Evolutionary conservation across 2,888 invertebrate genomes (phyloP).

Genomic region (Euzophera pinguis): DNA sequence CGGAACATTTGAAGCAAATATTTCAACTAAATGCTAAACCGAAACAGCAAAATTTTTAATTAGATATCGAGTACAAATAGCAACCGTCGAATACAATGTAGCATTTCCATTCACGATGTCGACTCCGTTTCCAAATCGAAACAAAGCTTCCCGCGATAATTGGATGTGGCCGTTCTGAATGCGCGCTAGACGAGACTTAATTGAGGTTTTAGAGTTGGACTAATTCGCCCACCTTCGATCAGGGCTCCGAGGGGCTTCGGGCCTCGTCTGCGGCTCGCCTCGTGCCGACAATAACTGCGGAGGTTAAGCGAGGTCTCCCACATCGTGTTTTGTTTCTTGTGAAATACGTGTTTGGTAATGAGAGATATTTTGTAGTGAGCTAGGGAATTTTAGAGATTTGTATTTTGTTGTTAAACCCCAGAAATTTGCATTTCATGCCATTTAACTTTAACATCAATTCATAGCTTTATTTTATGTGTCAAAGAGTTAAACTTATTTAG

Average conservation of each 20-base stretch:
- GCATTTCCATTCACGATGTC: conserved; percentile 11
- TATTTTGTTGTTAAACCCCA: background rate
- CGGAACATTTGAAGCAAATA: too few relatives aligned
- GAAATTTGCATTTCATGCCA: background rate
- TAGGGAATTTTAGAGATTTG: background rate
- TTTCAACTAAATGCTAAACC: background rate
- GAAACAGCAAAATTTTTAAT: conserved; percentile 8
- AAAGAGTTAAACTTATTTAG: background rate
- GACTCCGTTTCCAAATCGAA: conserved; percentile 29
- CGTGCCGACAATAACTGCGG: conserved; percentile 54
- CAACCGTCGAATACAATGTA: conserved; percentile 12
- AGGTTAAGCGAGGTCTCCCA: conserved; percentile 61
- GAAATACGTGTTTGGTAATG: conserved; percentile 5
- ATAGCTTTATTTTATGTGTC: too few relatives aligned
- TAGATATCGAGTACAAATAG: conserved; percentile 8
- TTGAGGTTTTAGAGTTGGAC: conserved; percentile 79
- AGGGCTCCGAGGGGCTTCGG: conserved; percentile 52
- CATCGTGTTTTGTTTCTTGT: conserved; percentile 49
- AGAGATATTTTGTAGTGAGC: background rate
- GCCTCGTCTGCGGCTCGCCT: conserved; percentile 50
- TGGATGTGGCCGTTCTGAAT: conserved; percentile 75
- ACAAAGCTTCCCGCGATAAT: conserved; percentile 76
- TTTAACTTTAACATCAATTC: background rate
- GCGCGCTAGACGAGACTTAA: conserved; percentile 78
- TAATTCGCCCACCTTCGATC: conserved; percentile 77